A percentile compares a stretch with the other conserved stretches of the same genome.
Evolutionary conservation across 1,140 invertebrate genomes (phyloP).

Genomic region (Drosophila fuyamai): DNA sequence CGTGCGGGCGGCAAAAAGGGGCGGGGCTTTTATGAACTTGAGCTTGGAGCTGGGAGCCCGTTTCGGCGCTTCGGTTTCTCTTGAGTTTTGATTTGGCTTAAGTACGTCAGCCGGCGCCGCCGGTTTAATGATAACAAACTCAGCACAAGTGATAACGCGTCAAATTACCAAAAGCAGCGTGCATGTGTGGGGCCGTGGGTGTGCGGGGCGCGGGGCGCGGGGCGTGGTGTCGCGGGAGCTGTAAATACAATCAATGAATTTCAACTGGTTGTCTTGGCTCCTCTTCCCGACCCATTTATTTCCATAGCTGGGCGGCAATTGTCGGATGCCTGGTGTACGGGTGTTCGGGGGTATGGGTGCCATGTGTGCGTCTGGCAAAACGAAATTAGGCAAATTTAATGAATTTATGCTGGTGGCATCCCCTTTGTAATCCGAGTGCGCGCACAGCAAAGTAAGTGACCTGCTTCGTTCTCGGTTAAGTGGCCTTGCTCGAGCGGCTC

Average conservation of each 20-base stretch:
- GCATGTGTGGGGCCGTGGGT: not conserved
- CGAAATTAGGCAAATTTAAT: slow-evolving; percentile 83
- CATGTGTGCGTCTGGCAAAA: slow-evolving; percentile 54
- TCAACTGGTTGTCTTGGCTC: slow-evolving; percentile 76
- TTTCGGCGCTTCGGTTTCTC: slow-evolving; percentile 20
- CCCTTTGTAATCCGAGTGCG: slow-evolving; percentile 75
- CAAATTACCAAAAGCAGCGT: slow-evolving; percentile 73
- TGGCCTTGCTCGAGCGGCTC: slow-evolving; percentile 53
- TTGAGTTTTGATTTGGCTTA: slow-evolving; percentile 75
- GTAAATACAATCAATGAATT: slow-evolving; percentile 83
- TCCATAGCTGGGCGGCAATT: slow-evolving; percentile 44
- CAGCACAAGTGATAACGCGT: slow-evolving; percentile 82
- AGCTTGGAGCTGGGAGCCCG: slow-evolving; percentile 28
- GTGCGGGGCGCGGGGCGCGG: not conserved
- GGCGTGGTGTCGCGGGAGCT: slow-evolving; percentile 54
- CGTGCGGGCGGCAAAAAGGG: slow-evolving; percentile 42
- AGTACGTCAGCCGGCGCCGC: slow-evolving; percentile 65
- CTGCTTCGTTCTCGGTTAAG: slow-evolving; percentile 71
- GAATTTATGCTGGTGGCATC: slow-evolving; percentile 82
- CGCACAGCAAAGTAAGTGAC: slow-evolving; percentile 71
- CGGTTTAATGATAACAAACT: slow-evolving; percentile 82
- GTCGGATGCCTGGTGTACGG: slow-evolving; percentile 11
- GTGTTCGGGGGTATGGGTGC: slow-evolving; percentile 14
- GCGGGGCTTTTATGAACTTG: slow-evolving; percentile 70
- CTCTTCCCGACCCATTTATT: slow-evolving; percentile 40